Evolutionary conservation across 2,797 vertebrate species (phyloP).

Genomic region (Nannoperca obscura): DNA sequence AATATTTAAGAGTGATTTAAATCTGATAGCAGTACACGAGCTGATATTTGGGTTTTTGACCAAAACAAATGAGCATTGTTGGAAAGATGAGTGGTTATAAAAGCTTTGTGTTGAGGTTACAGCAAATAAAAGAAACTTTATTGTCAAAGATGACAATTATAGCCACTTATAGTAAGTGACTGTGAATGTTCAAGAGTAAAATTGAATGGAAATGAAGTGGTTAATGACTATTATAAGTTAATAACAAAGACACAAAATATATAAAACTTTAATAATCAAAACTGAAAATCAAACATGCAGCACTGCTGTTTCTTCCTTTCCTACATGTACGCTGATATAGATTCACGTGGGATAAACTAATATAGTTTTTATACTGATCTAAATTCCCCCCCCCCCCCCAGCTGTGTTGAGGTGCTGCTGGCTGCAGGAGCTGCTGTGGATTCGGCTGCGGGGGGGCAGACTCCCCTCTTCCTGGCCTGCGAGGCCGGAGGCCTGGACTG

Average conservation of each 20-base stretch:
- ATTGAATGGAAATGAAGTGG: no score
- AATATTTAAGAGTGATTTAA: neutral
- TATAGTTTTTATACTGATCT: neutral
- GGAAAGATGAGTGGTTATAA: neutral
- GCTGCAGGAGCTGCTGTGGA: slow-evolving; percentile 89
- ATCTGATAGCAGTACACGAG: no score
- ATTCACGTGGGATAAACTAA: neutral
- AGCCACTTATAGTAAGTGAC: neutral
- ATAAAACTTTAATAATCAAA: neutral
- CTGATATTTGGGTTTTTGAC: neutral
- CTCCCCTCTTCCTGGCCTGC: slow-evolving; percentile 91
- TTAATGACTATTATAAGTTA: no score
- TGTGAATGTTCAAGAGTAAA: no score
- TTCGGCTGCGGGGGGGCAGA: slow-evolving; percentile 87
- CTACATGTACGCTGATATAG: neutral
- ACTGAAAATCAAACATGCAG: neutral
- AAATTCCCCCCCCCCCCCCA: slow-evolving; percentile 54
- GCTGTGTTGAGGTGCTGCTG: slow-evolving; percentile 92
- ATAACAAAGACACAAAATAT: neutral
- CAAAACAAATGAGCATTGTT: neutral
- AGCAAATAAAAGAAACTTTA: neutral
- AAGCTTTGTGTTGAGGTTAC: neutral
- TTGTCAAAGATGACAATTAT: neutral
- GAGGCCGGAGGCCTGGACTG: slow-evolving; percentile 88
- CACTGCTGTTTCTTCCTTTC: no score